phyloP scores from a whole-genome alignment of 2,113 vertebrate genomes.

The Nothobranchius furzeri region DNA sequence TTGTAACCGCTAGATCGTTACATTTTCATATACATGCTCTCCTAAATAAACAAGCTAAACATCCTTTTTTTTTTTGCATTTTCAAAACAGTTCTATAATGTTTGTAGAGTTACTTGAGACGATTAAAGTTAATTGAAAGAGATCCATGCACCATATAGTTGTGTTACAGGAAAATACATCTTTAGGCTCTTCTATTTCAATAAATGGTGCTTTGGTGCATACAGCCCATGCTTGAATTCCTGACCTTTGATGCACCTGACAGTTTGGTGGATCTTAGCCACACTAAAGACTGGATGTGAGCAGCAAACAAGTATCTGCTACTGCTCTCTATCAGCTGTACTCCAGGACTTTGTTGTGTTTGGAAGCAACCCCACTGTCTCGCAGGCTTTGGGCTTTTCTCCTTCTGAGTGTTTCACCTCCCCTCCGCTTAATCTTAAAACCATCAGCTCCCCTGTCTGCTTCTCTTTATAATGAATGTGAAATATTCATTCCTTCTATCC shows the following conservation, averaged over 20 bases:
- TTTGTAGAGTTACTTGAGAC: slow-evolving; percentile 49
- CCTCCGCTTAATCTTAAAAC: slow-evolving; percentile 54
- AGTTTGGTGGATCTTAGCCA: slow-evolving; percentile 24
- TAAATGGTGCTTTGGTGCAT: slow-evolving; percentile 15
- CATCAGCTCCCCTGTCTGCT: slow-evolving; percentile 55
- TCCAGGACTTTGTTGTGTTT: slow-evolving; percentile 60
- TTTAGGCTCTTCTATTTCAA: slow-evolving; percentile 27
- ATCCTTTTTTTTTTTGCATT: slow-evolving; percentile 55
- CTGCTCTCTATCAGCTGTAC: slow-evolving; percentile 34
- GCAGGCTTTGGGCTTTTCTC: slow-evolving; percentile 46
- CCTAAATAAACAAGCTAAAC: slow-evolving; percentile 36
- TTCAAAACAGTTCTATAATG: slow-evolving; percentile 21
- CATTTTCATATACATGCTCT: neutral
- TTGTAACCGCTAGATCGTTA: neutral
- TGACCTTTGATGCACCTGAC: slow-evolving; percentile 28
- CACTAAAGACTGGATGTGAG: slow-evolving; percentile 34
- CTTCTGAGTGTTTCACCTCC: slow-evolving; percentile 36
- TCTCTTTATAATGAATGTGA: slow-evolving; percentile 55
- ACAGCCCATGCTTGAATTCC: slow-evolving; percentile 12
- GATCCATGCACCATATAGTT: slow-evolving; percentile 1
- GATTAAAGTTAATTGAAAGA: slow-evolving; percentile 28
- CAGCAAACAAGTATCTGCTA: slow-evolving; percentile 50
- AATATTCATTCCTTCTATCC: slow-evolving; percentile 42
- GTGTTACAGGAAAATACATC: slow-evolving; percentile 23
- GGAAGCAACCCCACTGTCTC: slow-evolving; percentile 35